phyloP scores from a whole-genome alignment of 2,888 invertebrate genomes.

The Ichneumoninae sp. region DNA sequence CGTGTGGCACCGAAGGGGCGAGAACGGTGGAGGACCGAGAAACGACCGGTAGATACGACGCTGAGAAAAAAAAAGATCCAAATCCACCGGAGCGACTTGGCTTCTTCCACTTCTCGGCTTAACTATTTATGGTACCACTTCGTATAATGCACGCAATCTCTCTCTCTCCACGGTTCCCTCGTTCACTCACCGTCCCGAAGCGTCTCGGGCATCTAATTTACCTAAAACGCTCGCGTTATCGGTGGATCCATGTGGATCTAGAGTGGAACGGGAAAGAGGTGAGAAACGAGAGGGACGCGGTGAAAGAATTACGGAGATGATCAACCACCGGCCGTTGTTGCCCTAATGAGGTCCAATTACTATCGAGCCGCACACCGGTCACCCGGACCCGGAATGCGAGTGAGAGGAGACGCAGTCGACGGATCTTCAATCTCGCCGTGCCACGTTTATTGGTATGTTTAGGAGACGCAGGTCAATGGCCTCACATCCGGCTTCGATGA shows the following conservation, averaged over 20 bases:
- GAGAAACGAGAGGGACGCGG: constrained; percentile 16
- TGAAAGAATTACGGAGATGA: constrained; percentile 50
- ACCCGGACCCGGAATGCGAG: constrained; percentile 71
- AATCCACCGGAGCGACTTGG: constrained; percentile 3
- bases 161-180: constrained; percentile 23
- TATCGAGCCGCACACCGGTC: constrained; percentile 76
- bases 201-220: constrained; percentile 73
- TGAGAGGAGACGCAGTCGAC: constrained; percentile 70
- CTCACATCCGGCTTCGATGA: constrained; percentile 61
- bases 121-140: constrained; percentile 67
- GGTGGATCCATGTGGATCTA: constrained; percentile 13
- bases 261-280: constrained; percentile 21
- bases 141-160: constrained; percentile 55
- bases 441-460: constrained; percentile 73
- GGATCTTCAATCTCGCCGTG: constrained; percentile 74
- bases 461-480: constrained; percentile 75
- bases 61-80: constrained; percentile 20
- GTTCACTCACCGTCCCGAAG: constrained; percentile 13
- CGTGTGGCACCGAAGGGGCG: constrained; percentile 39
- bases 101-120: constrained; percentile 22
- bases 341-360: constrained; percentile 81
- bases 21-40: constrained; percentile 2
- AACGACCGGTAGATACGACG: constrained; percentile 40
- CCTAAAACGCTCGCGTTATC: constrained; percentile 72
- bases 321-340: constrained; percentile 75